Evolutionary conservation across 2,888 invertebrate species (phyloP).

Genomic region (Parnassius smintheus): DNA sequence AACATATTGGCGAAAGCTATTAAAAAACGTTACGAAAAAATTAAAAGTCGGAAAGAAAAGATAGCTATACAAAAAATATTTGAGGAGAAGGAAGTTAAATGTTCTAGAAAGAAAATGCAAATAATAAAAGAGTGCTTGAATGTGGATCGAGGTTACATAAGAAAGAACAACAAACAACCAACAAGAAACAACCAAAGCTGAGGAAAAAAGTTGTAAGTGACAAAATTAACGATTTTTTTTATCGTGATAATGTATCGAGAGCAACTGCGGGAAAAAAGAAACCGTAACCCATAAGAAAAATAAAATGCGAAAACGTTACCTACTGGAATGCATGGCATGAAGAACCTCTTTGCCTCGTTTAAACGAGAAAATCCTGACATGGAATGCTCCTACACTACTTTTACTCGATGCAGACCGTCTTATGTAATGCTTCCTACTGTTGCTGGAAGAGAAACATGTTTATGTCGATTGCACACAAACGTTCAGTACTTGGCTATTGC

Average conservation of each 20-base stretch:
- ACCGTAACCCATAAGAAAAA: conserved; percentile 9
- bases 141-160: conserved; percentile 5
- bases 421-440: background rate
- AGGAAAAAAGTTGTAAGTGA: too few relatives aligned
- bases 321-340: too few relatives aligned
- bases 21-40: too few relatives aligned
- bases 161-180: too few relatives aligned
- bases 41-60: too few relatives aligned
- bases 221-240: background rate
- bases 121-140: background rate
- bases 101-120: conserved; percentile 7
- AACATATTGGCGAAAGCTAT: too few relatives aligned
- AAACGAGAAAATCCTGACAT: conserved; percentile 5
- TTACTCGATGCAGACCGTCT: too few relatives aligned
- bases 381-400: conserved; percentile 8
- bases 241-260: conserved; percentile 5
- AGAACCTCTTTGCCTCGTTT: conserved; percentile 7
- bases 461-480: background rate
- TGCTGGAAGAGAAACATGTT: conserved; percentile 10
- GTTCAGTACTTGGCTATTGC: background rate
- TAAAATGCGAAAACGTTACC: conserved; percentile 14
- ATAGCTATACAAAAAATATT: conserved; percentile 17
- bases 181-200: background rate
- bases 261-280: background rate
- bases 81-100: background rate